Base-by-base conservation (phyloP, 2,113 vertebrate genomes). In the Rhinolophus ferrumequinum region DNA sequence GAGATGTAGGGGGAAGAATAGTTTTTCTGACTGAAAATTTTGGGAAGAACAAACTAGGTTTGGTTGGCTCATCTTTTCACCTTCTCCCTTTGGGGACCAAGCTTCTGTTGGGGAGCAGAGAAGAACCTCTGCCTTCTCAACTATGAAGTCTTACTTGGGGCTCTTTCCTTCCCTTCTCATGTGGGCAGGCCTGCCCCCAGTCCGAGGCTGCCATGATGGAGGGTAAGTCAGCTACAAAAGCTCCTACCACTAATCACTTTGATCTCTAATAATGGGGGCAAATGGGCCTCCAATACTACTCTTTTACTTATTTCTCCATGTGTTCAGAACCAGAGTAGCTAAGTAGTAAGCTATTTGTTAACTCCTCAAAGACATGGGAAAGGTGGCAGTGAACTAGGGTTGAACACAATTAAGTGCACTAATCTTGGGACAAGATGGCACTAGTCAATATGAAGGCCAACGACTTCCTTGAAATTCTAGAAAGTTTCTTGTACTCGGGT, bases 251-350 rank as follows among this genome's bases (percentile, higher is more conserved):
- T 93, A 73, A 41, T 21, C 15, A 79, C 0, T 9, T 81, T 94
- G n/a, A 72, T 58, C 5, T 84, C 50, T 66, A 56, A 90, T 5
- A 41, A 70, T 19, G 28, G 64, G 6, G 18, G 7, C 24, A 66
- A 79, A 13, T 84, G 7, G 35, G 22, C 28, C 15, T 96, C 28
- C 41, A 33, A 56, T 8, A 67, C 1, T 26, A 12, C 33, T 56
- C 28, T 28, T 95, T 67, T 47, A 66, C 50, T 89, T 52, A 75
- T 60, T 67, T 95, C 77, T 90, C 35, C 66, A 66, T 75, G 83
- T 90, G 35, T 95, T 87, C 24, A 21, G 28, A 79, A 75, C 9
- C n/a, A 33, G 28, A 64, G n/a, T 38, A 33, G 35, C 1, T 54
- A 85, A 67, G 19, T 13, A 76, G 10, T 8, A 92, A 67, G 58